These are phyloP conservation scores for Vireo altiloquus DNA, from an alignment of 2,113 vertebrate species.

Conservation along the genomic window DNA sequence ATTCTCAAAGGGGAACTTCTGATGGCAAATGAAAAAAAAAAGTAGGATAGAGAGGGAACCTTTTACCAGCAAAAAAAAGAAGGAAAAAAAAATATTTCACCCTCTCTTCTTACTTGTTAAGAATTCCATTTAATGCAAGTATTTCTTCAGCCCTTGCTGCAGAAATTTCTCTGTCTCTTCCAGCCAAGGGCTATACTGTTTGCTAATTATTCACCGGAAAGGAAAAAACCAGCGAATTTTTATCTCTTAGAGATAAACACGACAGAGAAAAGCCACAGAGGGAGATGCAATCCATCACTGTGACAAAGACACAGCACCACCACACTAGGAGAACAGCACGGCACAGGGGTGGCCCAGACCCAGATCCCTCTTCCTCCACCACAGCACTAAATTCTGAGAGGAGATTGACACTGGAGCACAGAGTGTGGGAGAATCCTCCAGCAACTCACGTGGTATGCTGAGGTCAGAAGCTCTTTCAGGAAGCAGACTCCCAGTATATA, in stretches of 20 bases:
- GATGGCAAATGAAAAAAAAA: neutral
- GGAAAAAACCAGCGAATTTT: neutral
- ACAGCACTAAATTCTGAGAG: neutral
- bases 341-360: neutral
- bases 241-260: neutral
- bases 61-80: neutral
- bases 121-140: neutral
- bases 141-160: neutral
- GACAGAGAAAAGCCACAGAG: neutral
- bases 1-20: neutral
- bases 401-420: accelerated
- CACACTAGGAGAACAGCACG: neutral
- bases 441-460: neutral
- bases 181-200: neutral
- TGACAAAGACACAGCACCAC: neutral
- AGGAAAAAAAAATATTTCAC: neutral
- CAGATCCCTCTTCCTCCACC: neutral
- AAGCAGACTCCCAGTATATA: constrained; percentile 49
- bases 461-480: constrained; percentile 42
- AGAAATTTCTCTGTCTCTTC: neutral
- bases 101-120: neutral
- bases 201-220: neutral
- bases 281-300: neutral
- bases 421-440: neutral
- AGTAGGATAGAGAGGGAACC: neutral